phyloP scores from a whole-genome alignment of 2,888 invertebrate genomes.

The Liopterus haemorrhoidalis region DNA sequence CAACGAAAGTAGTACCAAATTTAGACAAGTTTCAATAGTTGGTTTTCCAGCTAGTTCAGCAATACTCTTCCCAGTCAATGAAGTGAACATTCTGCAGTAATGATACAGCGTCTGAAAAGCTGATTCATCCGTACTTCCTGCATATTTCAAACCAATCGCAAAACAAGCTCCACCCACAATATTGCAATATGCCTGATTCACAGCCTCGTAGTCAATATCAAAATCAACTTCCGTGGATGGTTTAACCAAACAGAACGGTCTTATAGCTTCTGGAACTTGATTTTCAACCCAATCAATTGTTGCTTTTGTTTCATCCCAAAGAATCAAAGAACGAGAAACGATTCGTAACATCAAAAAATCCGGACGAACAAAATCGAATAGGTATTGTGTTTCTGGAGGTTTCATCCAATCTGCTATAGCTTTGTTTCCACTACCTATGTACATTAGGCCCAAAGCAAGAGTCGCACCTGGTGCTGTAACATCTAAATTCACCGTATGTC shows the following conservation, averaged over 20 bases:
- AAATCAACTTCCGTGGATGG: slow-evolving; percentile 57
- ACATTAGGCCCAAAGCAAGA: slow-evolving; percentile 88
- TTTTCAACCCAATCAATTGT: slow-evolving; percentile 76
- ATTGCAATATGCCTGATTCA: slow-evolving; percentile 96
- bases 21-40: slow-evolving; percentile 83
- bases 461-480: slow-evolving; percentile 95
- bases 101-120: slow-evolving; percentile 75
- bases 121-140: slow-evolving; percentile 78
- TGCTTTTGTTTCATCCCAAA: slow-evolving; percentile 83
- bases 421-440: slow-evolving; percentile 74
- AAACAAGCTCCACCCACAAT: slow-evolving; percentile 92
- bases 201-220: slow-evolving; percentile 81
- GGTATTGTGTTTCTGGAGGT: slow-evolving; percentile 82
- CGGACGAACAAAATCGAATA: slow-evolving; percentile 85
- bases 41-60: slow-evolving; percentile 85
- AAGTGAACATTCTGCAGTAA: slow-evolving; percentile 64
- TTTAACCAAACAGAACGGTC: slow-evolving; percentile 71
- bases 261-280: slow-evolving; percentile 72
- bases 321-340: slow-evolving; percentile 72
- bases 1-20: slow-evolving; percentile 73
- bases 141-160: slow-evolving; percentile 87
- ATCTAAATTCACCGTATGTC: slow-evolving; percentile 86
- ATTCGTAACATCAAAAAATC: slow-evolving; percentile 81
- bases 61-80: slow-evolving; percentile 61
- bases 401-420: slow-evolving; percentile 88